Evolutionary conservation across 1,140 invertebrate species (phyloP).

Genomic region (Solenopsis invicta): DNA sequence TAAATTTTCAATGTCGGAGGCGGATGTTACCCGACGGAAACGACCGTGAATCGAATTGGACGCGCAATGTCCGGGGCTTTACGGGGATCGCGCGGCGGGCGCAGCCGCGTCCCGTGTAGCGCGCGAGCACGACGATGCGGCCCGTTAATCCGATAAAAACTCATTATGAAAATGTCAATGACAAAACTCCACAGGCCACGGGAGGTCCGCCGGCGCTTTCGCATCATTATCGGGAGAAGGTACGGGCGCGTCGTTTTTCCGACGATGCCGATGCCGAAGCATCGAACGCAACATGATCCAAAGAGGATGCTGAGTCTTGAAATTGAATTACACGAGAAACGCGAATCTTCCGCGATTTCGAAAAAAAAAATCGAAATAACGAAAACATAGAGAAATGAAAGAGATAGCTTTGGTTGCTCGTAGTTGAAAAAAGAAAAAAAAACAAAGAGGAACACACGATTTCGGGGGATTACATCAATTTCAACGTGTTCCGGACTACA

Average conservation of each 20-base stretch:
- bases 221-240: conserved; percentile 13
- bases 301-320: no score
- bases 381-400: not conserved
- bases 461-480: conserved; percentile 31
- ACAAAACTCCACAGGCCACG: conserved; percentile 19
- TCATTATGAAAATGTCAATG: conserved; percentile 60
- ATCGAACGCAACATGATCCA: no score
- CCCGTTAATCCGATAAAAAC: conserved; percentile 53
- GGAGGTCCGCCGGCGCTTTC: conserved; percentile 10
- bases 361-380: not conserved
- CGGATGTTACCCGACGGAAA: conserved; percentile 55
- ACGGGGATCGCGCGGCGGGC: not conserved
- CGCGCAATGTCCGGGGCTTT: conserved; percentile 48
- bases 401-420: not conserved
- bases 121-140: not conserved
- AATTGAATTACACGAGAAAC: not conserved
- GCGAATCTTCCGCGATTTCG: not conserved
- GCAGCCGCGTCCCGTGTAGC: not conserved
- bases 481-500: conserved; percentile 12
- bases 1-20: conserved; percentile 55
- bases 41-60: conserved; percentile 56
- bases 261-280: not conserved
- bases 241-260: not conserved
- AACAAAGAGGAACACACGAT: not conserved
- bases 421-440: not conserved